Percentiles rank a stretch among this genome's conserved stretches.
These are phyloP conservation scores for Pseudomyrmex cubaensis DNA, from an alignment of 1,140 invertebrate species.

Conservation along the genomic window DNA sequence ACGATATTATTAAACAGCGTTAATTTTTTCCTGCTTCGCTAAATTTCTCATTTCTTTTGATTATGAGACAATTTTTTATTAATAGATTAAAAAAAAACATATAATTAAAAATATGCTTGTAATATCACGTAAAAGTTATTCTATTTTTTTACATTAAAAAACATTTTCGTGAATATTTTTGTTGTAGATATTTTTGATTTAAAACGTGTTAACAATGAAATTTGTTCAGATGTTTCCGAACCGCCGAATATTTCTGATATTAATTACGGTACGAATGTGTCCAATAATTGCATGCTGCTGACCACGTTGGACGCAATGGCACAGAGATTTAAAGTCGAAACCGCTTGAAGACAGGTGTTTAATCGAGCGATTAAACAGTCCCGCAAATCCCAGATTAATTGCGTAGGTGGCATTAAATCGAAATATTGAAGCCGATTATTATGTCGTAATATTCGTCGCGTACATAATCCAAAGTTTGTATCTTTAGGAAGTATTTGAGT, in stretches of 20 bases:
- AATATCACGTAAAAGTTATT: neutral
- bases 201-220: constrained; percentile 14
- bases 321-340: constrained; percentile 54
- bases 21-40: neutral
- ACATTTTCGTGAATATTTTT: no score
- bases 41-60: neutral
- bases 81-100: no score
- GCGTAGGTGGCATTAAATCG: constrained; percentile 33
- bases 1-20: neutral
- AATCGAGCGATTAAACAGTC: constrained; percentile 49
- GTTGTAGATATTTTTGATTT: neutral
- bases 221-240: constrained; percentile 15
- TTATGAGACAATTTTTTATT: no score
- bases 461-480: neutral
- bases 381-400: constrained; percentile 48
- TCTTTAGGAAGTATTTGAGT: neutral
- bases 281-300: constrained; percentile 45
- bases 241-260: constrained; percentile 42
- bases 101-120: neutral
- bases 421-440: constrained; percentile 38
- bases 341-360: constrained; percentile 59
- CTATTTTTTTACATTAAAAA: neutral
- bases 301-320: constrained; percentile 22
- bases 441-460: constrained; percentile 9
- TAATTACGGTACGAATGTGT: constrained; percentile 54